These are phyloP conservation scores for Diachrysia chrysitis DNA, from an alignment of 2,888 invertebrate genomes.

Conservation along the genomic window DNA sequence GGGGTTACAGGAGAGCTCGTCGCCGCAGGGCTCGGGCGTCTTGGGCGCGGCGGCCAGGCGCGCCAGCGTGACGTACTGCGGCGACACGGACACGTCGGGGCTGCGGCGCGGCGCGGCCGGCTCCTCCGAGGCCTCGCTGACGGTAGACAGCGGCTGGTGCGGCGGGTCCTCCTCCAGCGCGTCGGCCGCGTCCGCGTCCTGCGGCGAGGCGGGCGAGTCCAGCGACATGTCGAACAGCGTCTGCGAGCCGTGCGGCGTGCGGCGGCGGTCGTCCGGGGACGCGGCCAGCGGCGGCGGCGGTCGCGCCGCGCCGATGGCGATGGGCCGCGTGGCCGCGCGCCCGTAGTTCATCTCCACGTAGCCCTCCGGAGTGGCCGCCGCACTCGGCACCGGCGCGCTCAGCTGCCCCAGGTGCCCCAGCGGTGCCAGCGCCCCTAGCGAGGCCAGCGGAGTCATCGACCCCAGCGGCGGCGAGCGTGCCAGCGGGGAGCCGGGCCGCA, in stretches of 20 bases:
- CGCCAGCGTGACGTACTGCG: constrained; percentile 87
- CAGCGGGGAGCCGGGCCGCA: constrained; percentile 81
- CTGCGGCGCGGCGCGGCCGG: constrained; percentile 54
- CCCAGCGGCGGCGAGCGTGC: constrained; percentile 35
- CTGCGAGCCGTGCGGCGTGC: constrained; percentile 90
- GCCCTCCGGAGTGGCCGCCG: constrained; percentile 69
- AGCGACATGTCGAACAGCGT: constrained; percentile 92
- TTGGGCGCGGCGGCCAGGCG: constrained; percentile 50
- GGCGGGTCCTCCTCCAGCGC: constrained; percentile 66
- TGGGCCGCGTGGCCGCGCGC: constrained; percentile 90
- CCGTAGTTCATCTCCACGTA: constrained; percentile 88
- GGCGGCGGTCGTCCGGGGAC: constrained; percentile 70
- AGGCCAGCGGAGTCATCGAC: constrained; percentile 15
- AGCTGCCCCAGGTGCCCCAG: constrained; percentile 2
- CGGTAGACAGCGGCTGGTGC: constrained; percentile 71
- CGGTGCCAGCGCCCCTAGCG: constrained; percentile 36
- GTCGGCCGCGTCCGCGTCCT: constrained; percentile 79
- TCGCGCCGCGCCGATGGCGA: constrained; percentile 86
- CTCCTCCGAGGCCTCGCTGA: constrained; percentile 80
- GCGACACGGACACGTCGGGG: constrained; percentile 68
- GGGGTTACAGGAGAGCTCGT: constrained; percentile 76
- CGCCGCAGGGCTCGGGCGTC: constrained; percentile 57
- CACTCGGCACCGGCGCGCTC: constrained; percentile 26
- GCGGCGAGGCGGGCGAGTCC: constrained; percentile 91
- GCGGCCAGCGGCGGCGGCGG: constrained; percentile 58